These are phyloP conservation scores for Bombus confusus DNA, from an alignment of 1,140 invertebrate species.

Conservation along the genomic window DNA sequence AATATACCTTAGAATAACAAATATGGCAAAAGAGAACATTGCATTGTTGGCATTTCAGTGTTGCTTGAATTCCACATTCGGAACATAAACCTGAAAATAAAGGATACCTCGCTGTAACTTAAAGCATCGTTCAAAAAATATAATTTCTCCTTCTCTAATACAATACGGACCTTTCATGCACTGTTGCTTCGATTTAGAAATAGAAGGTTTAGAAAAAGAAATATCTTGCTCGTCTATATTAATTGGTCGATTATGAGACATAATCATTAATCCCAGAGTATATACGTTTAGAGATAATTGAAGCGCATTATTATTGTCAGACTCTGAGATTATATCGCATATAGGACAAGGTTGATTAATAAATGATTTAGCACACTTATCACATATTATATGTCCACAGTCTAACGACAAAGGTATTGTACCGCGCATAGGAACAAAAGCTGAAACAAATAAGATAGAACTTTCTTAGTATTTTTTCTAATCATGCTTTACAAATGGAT, in stretches of 20 bases:
- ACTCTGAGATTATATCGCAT: conserved; percentile 37
- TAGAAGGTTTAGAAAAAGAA: conserved; percentile 55
- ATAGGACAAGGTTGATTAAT: conserved; percentile 40
- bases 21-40: conserved; percentile 64
- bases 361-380: conserved; percentile 64
- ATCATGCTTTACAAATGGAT: not conserved
- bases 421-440: conserved; percentile 42
- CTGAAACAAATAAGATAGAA: conserved; percentile 58
- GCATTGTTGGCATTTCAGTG: conserved; percentile 68
- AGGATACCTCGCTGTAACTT: conserved; percentile 44
- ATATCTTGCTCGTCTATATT: conserved; percentile 63
- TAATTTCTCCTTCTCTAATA: not conserved
- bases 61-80: conserved; percentile 69
- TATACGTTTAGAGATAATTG: conserved; percentile 50
- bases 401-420: conserved; percentile 73
- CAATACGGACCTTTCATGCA: conserved; percentile 55
- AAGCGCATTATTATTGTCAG: not conserved
- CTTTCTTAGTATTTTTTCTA: not conserved
- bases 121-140: not conserved
- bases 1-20: conserved; percentile 75
- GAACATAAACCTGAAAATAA: conserved; percentile 68
- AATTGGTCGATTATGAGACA: conserved; percentile 30
- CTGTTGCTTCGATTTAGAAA: conserved; percentile 44
- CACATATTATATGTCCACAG: conserved; percentile 80
- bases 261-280: conserved; percentile 38